Evolutionary conservation across 2,888 invertebrate species (phyloP), one percentile per base, ranked within the genome.

Genomic region (Drosophila anomelani): DNA sequence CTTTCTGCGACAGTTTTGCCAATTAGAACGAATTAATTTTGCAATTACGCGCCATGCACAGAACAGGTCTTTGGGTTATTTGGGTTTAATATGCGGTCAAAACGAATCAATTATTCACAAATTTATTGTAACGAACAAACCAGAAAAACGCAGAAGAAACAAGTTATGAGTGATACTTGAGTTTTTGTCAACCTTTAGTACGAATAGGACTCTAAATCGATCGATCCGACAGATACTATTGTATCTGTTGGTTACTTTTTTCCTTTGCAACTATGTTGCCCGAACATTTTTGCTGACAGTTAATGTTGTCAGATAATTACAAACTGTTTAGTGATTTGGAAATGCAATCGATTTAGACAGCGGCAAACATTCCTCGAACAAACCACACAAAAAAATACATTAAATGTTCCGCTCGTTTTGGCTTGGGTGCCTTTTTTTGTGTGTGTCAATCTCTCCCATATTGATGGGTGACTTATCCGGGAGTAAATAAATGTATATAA

Each of bases 21-120:
- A 76, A 74, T 75, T 75, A 77, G 73, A 71, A 77, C 55, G 73
- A 63, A 63, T 77, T 71, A 63, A 77, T 71, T 75, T 77, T 54
- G 75, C 54, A 75, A 75, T 75, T 75, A 62, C 73, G 54, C 57
- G 77, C 47, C 46, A 72, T 58, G 73, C 73, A 62, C 55, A 73
- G 55, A 70, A 71, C 75, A 59, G 75, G 75, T 75, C 62, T 47
- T 8, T 36, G 39, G 69, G 57, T 75, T 75, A 47, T 75, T 70
- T 75, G 53, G 38, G 75, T 51, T 71, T 71, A 51, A 56, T 55
- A 66, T 38, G 9, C 57, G 58, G 13, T 58, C 58, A 44, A 69
- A 76, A n/a, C 53, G 36, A 57, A 34, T 58, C 41, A 68, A 47
- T 76, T 73, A 73, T 38, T 26, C 70, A 29, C 49, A 76, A 54